phyloP scores from a whole-genome alignment of 2,113 vertebrate species.

The Ameiurus melas region DNA sequence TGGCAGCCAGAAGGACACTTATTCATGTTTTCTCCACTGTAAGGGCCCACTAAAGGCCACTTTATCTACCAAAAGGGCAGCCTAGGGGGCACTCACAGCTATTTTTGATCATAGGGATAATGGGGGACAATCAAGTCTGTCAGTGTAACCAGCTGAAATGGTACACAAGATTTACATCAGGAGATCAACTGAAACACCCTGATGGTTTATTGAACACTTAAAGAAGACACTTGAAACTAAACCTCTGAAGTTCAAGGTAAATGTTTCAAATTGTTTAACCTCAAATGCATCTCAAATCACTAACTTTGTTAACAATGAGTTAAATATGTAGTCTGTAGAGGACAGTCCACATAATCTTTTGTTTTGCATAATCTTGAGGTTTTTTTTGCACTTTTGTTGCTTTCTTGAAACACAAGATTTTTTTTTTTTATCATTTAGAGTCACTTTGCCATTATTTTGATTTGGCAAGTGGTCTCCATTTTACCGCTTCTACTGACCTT shows the following conservation, averaged over 20 bases:
- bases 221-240: too few species aligned
- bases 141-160: too few species aligned
- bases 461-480: too few species aligned
- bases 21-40: background rate
- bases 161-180: too few species aligned
- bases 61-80: background rate
- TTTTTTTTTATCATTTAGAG: too few species aligned
- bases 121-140: too few species aligned
- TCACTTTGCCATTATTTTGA: background rate
- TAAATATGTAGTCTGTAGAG: background rate
- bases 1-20: background rate
- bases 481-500: background rate
- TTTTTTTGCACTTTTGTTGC: background rate
- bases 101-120: background rate
- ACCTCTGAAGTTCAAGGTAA: background rate
- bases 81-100: background rate
- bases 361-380: too few species aligned
- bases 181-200: too few species aligned
- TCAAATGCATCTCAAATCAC: too few species aligned
- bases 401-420: background rate
- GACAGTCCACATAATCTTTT: background rate
- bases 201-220: too few species aligned
- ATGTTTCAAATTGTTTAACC: too few species aligned
- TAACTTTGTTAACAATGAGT: background rate
- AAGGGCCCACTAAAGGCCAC: background rate